Evolutionary conservation across 2,888 invertebrate species (phyloP), one percentile per base, ranked within the genome.

Genomic region (Tuta absoluta): DNA sequence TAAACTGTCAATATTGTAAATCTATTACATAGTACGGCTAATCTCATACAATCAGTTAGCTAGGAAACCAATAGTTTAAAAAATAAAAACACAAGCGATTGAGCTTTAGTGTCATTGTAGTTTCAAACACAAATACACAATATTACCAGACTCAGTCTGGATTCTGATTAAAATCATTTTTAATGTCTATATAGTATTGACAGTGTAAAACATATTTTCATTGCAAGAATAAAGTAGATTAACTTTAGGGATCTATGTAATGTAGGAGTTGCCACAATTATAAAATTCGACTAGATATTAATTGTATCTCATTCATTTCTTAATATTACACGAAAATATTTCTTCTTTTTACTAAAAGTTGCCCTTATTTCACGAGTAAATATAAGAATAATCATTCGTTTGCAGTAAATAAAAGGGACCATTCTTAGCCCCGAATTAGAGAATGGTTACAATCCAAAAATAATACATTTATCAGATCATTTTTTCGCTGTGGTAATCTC

Each of bases 401-500:
- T 11, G 49, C 23, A n/a, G 11, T 11, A 10, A 49, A 49, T 49
- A 49, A 21, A 23, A 2, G 11, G 12, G 53, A 53, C n/a, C 10
- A 24, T 56, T 56, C 5, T 14, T 10, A 23, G 51, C 23, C n/a
- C 14, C 24, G 1, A 5, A n/a, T n/a, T 56, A 33, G 23, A 14
- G n/a, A 28, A 56, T 56, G 56, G 12, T 24, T 28, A 23, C 56
- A 33, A 19, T 19, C 28, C 38, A 60, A 45, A 60, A 60, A 41
- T 37, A 60, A 64, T 56, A 56, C 56, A 17, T n/a, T 37, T 37
- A 28, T 7, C 33, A 33, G 58, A 7, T 61, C 79, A 87, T 77
- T 87, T 86, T 73, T 89, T 89, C 63, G 77, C 77, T 58, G 79
- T 75, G 49, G 72, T 78, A 68, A 87, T 80, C 73, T 91, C 90